These are phyloP conservation scores for Leptinotarsa juncta DNA, from an alignment of 2,888 invertebrate genomes.

Conservation along the genomic window DNA sequence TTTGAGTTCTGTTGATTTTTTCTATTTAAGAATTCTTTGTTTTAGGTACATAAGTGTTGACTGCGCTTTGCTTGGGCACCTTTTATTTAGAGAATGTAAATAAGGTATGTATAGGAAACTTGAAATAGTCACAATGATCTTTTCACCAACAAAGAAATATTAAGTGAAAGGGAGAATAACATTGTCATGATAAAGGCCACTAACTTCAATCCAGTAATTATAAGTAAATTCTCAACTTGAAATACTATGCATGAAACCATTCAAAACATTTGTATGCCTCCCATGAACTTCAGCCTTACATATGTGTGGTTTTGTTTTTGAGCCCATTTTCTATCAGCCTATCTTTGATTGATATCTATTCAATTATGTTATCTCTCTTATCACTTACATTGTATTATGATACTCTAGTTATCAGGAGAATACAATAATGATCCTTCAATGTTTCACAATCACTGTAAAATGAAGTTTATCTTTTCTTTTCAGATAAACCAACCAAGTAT, in stretches of 20 bases:
- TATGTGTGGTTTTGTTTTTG: background rate
- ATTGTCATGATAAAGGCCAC: background rate
- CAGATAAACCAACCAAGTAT: slow-evolving; percentile 25
- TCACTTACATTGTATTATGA: slow-evolving; percentile 10
- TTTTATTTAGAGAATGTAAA: slow-evolving; percentile 8
- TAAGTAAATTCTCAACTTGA: background rate
- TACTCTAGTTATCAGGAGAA: slow-evolving; percentile 5
- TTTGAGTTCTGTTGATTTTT: background rate
- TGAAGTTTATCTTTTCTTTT: slow-evolving; percentile 21
- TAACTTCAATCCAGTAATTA: background rate
- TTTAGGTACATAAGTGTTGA: background rate
- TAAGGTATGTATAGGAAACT: slow-evolving; percentile 1
- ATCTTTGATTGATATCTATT: slow-evolving; percentile 25
- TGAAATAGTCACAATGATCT: background rate
- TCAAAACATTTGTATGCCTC: background rate
- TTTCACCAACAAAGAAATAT: background rate
- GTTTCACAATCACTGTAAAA: slow-evolving; percentile 10
- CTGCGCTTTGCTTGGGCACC: background rate
- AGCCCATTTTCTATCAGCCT: slow-evolving; percentile 5
- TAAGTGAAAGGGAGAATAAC: background rate
- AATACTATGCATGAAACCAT: background rate
- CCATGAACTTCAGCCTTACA: background rate
- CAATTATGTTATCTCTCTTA: slow-evolving; percentile 19
- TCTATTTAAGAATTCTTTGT: background rate
- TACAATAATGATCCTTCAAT: slow-evolving; percentile 2